phyloP scores from a whole-genome alignment of 2,888 invertebrate genomes.

The Lithosia quadra region DNA sequence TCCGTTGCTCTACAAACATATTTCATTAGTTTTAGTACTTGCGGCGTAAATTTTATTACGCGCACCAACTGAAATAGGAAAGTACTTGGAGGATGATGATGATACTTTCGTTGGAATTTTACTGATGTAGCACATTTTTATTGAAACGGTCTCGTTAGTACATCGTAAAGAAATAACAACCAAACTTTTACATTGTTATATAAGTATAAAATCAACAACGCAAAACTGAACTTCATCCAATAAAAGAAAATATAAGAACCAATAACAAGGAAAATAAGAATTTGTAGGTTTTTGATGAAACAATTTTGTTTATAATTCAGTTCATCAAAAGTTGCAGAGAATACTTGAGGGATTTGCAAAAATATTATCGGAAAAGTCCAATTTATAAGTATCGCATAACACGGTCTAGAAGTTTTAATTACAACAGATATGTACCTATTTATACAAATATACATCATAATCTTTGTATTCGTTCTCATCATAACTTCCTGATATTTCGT shows the following conservation, averaged over 20 bases:
- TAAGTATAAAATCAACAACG: neutral
- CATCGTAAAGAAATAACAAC: conserved; percentile 10
- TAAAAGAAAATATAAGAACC: neutral
- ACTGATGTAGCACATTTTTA: neutral
- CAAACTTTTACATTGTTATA: conserved; percentile 6
- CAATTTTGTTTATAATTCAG: conserved; percentile 15
- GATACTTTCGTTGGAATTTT: neutral
- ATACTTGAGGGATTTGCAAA: conserved; percentile 15
- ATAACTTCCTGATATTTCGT: too few relatives aligned
- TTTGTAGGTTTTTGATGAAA: neutral
- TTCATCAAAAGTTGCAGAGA: conserved; percentile 14
- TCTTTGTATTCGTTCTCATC: neutral
- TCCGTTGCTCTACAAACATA: neutral
- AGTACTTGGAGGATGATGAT: too few relatives aligned
- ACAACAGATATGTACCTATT: neutral
- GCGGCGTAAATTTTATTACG: neutral
- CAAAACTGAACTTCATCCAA: neutral
- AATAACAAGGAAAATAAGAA: conserved; percentile 9
- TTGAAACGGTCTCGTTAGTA: neutral
- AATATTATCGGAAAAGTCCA: neutral
- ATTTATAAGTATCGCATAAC: conserved; percentile 3
- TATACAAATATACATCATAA: neutral
- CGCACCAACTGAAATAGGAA: too few relatives aligned
- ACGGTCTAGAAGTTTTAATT: neutral
- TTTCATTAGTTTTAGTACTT: neutral